Percentiles rank a stretch among this genome's conserved stretches.
These are phyloP conservation scores for Aplysina aerophoba DNA, from an alignment of 37 sponge, comb jelly and placozoan species.

Conservation along the genomic window DNA sequence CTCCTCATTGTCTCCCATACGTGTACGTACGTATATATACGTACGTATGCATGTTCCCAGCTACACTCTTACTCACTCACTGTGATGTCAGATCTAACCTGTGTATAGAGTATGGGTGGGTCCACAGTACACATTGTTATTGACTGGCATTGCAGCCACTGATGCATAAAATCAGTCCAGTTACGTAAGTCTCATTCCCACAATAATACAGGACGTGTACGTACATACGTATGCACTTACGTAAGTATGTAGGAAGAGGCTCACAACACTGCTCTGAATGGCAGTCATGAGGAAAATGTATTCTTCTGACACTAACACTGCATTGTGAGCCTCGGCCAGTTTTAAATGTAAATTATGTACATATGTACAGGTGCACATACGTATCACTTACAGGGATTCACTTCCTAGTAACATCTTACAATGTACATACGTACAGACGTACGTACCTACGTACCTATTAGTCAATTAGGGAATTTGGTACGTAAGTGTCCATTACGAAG, in stretches of 20 bases:
- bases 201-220: no score
- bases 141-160: no score
- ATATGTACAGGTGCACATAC: slow-evolving; percentile 8
- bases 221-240: slow-evolving; percentile 28
- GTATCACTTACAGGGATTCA: no score
- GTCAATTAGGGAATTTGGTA: not conserved
- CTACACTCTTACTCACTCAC: no score
- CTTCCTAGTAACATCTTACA: not conserved
- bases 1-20: not conserved
- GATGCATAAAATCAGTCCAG: no score
- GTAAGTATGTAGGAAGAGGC: not conserved
- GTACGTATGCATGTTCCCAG: not conserved
- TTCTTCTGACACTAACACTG: no score
- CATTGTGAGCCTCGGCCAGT: no score
- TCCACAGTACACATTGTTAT: no score
- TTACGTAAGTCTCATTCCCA: no score
- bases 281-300: no score
- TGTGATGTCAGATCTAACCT: no score
- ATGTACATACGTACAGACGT: slow-evolving; percentile 1
- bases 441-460: not conserved
- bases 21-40: not conserved
- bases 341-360: not conserved
- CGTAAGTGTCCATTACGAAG: not conserved
- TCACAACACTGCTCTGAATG: not conserved
- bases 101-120: no score